These are phyloP conservation scores for Actias luna DNA, from an alignment of 2,888 invertebrate species.

Conservation along the genomic window DNA sequence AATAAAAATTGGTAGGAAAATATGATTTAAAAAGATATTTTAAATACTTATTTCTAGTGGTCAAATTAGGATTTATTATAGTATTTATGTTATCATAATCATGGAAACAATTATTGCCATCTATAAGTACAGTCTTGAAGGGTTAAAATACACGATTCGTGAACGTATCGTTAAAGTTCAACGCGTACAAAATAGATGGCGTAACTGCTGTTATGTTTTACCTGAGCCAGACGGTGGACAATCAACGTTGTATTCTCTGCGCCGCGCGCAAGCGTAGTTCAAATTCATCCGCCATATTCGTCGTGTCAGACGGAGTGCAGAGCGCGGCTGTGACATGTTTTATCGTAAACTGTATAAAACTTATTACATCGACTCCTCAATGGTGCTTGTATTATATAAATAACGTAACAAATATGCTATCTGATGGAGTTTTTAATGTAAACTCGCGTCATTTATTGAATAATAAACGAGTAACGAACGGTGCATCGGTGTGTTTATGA, in stretches of 20 bases:
- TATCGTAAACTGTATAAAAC: slow-evolving; percentile 72
- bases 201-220: slow-evolving; percentile 51
- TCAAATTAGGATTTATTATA: too few relatives aligned
- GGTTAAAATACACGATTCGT: neutral
- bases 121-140: slow-evolving; percentile 23
- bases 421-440: slow-evolving; percentile 58
- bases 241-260: slow-evolving; percentile 40
- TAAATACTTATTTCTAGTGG: too few relatives aligned
- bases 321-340: slow-evolving; percentile 77
- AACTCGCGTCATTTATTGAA: slow-evolving; percentile 66
- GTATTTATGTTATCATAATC: neutral
- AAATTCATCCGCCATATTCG: slow-evolving; percentile 81
- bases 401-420: slow-evolving; percentile 68
- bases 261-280: slow-evolving; percentile 76
- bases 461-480: slow-evolving; percentile 76
- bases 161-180: neutral
- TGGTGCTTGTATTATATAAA: slow-evolving; percentile 62
- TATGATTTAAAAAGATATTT: too few relatives aligned
- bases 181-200: slow-evolving; percentile 47
- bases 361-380: slow-evolving; percentile 61
- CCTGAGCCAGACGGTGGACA: slow-evolving; percentile 49
- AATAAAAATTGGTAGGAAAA: too few relatives aligned
- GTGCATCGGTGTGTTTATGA: slow-evolving; percentile 80
- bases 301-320: slow-evolving; percentile 79
- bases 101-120: slow-evolving; percentile 22